Evolutionary conservation across 2,888 invertebrate genomes (phyloP).

Genomic region (Synanthedon vespiformis): DNA sequence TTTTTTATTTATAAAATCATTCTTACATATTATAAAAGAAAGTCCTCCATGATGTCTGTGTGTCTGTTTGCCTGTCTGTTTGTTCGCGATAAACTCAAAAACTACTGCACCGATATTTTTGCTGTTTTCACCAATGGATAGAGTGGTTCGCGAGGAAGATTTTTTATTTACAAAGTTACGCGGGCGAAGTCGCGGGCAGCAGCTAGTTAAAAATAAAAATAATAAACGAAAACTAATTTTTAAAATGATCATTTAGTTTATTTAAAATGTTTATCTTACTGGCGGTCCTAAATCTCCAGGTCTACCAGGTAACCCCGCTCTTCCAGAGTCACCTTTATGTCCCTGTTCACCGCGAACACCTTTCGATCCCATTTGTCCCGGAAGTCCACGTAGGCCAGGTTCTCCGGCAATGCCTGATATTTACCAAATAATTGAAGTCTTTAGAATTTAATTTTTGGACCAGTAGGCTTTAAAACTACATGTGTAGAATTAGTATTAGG

Average conservation of each 20-base stretch:
- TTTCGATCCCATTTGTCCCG: conserved; percentile 77
- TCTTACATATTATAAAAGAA: too few relatives aligned
- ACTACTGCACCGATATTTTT: too few relatives aligned
- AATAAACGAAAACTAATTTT: not conserved
- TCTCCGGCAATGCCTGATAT: conserved; percentile 72
- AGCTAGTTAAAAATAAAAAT: not conserved
- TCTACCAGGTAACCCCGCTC: conserved; percentile 81
- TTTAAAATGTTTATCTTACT: conserved; percentile 49
- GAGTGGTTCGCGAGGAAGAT: too few relatives aligned
- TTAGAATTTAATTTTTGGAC: too few relatives aligned
- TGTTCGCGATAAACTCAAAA: too few relatives aligned
- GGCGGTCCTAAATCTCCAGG: conserved; percentile 80
- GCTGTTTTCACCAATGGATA: too few relatives aligned
- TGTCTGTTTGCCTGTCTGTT: too few relatives aligned
- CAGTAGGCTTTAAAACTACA: too few relatives aligned
- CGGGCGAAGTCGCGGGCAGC: too few relatives aligned
- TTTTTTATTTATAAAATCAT: not conserved
- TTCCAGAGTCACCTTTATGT: conserved; percentile 79
- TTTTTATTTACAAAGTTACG: too few relatives aligned
- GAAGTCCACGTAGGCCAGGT: conserved; percentile 70
- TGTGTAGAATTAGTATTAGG: not conserved
- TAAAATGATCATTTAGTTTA: not conserved
- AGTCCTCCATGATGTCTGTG: too few relatives aligned
- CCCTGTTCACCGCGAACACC: conserved; percentile 83
- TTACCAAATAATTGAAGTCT: too few relatives aligned